phyloP scores from a whole-genome alignment of 2,797 vertebrate species.

The Sebastes trivittatus region DNA sequence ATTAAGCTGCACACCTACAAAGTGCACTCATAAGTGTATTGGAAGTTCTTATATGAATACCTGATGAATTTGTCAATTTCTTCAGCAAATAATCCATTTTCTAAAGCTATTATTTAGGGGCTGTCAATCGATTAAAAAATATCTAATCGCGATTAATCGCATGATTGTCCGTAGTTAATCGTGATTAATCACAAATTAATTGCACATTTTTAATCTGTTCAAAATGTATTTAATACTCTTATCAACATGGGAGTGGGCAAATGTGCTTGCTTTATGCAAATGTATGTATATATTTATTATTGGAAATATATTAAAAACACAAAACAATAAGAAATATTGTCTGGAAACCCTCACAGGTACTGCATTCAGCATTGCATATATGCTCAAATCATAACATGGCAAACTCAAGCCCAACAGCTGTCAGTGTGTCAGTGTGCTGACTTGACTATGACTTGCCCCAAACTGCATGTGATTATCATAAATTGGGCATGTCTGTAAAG shows the following conservation, averaged over 20 bases:
- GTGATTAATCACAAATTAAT: neutral
- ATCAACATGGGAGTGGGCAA: too few species aligned
- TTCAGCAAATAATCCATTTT: neutral
- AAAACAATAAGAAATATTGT: neutral
- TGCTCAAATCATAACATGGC: too few species aligned
- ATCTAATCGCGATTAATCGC: neutral
- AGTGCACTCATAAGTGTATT: neutral
- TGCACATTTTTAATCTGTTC: neutral
- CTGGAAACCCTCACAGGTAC: too few species aligned
- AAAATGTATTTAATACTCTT: neutral
- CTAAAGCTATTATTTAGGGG: neutral
- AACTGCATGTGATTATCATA: too few species aligned
- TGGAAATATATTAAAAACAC: neutral
- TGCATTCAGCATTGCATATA: too few species aligned
- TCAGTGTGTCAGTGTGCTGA: too few species aligned
- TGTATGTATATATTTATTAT: neutral
- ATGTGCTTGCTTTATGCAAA: neutral
- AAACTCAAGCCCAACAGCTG: too few species aligned
- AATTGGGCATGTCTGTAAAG: too few species aligned
- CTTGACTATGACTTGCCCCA: too few species aligned
- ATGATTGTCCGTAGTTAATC: too few species aligned
- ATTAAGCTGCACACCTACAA: neutral
- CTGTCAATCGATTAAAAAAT: neutral
- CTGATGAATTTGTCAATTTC: neutral
- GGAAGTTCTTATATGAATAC: neutral